phyloP scores from a whole-genome alignment of 2,888 invertebrate species.

The Lasioglossum lativentre region DNA sequence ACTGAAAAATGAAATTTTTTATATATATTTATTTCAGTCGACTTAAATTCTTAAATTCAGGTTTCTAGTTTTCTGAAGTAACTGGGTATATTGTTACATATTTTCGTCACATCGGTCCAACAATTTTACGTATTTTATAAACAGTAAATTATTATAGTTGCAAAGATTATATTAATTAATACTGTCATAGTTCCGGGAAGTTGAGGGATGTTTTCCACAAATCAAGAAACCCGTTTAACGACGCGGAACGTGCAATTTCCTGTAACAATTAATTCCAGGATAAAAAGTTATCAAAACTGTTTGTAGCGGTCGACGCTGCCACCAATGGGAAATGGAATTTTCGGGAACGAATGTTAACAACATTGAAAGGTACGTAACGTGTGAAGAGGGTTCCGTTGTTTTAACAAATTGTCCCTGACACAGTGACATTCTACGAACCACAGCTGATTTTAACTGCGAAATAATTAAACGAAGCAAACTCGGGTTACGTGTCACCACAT shows the following conservation, averaged over 20 bases:
- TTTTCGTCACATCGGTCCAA: background rate
- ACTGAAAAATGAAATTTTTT: background rate
- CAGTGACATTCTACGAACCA: background rate
- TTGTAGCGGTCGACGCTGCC: background rate
- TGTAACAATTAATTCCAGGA: background rate
- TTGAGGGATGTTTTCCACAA: background rate
- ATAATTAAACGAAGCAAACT: background rate
- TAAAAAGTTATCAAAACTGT: background rate
- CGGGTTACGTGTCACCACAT: background rate
- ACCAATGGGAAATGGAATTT: background rate
- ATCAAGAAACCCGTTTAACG: background rate
- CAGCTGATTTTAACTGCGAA: background rate
- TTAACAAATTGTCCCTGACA: background rate
- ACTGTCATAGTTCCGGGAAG: background rate
- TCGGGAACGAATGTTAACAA: background rate
- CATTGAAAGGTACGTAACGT: background rate
- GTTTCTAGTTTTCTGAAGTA: background rate
- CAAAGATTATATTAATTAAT: background rate
- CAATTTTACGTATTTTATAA: background rate
- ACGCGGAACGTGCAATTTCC: background rate
- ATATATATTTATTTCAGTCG: background rate
- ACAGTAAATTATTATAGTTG: background rate
- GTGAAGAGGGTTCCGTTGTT: background rate
- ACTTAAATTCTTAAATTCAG: background rate
- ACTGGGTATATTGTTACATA: background rate